Evolutionary conservation across 2,888 invertebrate genomes (phyloP).

Genomic region (Heliconius ethilla): DNA sequence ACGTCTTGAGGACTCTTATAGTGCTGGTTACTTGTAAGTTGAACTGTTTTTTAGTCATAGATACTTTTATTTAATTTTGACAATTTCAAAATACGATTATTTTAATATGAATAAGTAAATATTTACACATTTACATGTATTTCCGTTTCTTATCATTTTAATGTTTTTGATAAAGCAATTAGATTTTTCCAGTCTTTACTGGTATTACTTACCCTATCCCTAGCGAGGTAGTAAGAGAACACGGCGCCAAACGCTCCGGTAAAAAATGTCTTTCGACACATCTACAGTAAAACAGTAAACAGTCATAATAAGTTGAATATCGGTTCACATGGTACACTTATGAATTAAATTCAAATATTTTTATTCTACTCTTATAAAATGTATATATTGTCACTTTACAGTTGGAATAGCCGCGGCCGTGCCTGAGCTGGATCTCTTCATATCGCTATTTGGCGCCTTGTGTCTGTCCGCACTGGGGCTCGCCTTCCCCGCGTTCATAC

Average conservation of each 20-base stretch:
- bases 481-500: constrained; percentile 94
- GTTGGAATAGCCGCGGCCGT: constrained; percentile 92
- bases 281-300: neutral
- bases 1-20: constrained; percentile 87
- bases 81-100: too few species aligned
- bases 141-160: neutral
- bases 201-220: neutral
- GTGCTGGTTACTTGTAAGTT: constrained; percentile 93
- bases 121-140: neutral
- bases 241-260: too few species aligned
- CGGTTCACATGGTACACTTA: too few species aligned
- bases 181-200: neutral
- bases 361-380: too few species aligned
- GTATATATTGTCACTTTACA: constrained; percentile 63
- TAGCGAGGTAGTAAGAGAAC: too few species aligned
- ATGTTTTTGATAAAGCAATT: too few species aligned
- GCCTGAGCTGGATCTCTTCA: constrained; percentile 91
- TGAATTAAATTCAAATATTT: neutral
- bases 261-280: neutral
- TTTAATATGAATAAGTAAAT: neutral
- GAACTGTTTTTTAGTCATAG: neutral
- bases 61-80: too few species aligned
- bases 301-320: neutral
- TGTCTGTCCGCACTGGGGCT: constrained; percentile 94
- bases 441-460: constrained; percentile 92